Percentiles rank a stretch among this genome's conserved stretches.
Conservation (phyloP, 2,888 invertebrate genomes). For the Gastracanthus pulcherrimus region DNA sequence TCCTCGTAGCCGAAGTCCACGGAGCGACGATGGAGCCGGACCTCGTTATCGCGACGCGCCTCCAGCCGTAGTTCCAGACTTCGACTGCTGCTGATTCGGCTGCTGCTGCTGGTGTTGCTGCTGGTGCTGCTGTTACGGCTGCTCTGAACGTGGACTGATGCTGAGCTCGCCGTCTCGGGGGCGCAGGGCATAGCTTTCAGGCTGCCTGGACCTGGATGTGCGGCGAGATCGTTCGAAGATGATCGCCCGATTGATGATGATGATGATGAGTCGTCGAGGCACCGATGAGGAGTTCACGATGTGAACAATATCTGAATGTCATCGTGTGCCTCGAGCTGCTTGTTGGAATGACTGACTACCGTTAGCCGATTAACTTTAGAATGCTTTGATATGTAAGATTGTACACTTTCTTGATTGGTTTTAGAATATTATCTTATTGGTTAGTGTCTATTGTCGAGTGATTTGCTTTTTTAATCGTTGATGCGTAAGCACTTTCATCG, state of each 20-base stretch:
- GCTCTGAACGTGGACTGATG: slow-evolving; percentile 19
- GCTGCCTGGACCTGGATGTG: slow-evolving; percentile 24
- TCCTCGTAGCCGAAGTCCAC: slow-evolving; percentile 27
- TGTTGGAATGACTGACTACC: background rate
- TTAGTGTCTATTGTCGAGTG: background rate
- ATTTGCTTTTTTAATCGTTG: background rate
- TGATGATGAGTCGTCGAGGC: background rate
- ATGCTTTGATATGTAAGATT: background rate
- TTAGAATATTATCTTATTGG: background rate
- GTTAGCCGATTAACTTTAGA: background rate
- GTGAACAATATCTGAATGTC: slow-evolving; percentile 15
- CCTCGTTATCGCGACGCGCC: background rate
- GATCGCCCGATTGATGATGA: background rate
- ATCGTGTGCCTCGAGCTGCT: slow-evolving; percentile 4
- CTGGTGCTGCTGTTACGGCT: slow-evolving; percentile 47
- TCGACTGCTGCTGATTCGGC: slow-evolving; percentile 28
- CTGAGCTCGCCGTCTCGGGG: slow-evolving; percentile 28
- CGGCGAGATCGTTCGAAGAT: slow-evolving; percentile 12
- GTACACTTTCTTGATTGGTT: background rate
- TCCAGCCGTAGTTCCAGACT: background rate
- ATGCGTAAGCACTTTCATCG: slow-evolving; percentile 20
- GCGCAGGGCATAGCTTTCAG: slow-evolving; percentile 62
- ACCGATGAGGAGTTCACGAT: background rate
- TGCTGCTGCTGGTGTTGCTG: slow-evolving; percentile 39
- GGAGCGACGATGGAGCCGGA: slow-evolving; percentile 66